Evolutionary conservation across 2,888 invertebrate species (phyloP).

Genomic region (Chamaedrilus cognettii): DNA sequence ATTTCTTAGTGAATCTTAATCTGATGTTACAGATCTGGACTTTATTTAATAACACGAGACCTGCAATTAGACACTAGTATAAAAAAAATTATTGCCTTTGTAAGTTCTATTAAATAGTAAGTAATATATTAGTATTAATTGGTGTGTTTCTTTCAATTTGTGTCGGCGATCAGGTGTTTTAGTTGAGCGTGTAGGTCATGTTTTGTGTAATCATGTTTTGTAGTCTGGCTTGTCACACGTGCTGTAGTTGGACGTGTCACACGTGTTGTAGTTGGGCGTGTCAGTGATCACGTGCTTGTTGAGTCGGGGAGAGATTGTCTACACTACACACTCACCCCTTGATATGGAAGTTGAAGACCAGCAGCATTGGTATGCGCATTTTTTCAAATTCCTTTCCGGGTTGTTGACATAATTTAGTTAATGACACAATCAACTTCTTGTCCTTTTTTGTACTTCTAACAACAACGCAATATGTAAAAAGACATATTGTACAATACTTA

Average conservation of each 20-base stretch:
- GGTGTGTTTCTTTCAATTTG: too few species aligned
- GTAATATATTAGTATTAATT: too few species aligned
- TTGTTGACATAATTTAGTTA: too few species aligned
- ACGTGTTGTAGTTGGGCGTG: slow-evolving; percentile 30
- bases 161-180: too few species aligned
- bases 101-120: background rate
- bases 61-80: background rate
- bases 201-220: too few species aligned
- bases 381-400: background rate
- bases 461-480: background rate
- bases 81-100: background rate
- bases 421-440: too few species aligned
- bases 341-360: slow-evolving; percentile 33
- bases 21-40: too few species aligned
- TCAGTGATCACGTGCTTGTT: slow-evolving; percentile 32
- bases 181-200: too few species aligned
- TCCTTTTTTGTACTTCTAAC: too few species aligned
- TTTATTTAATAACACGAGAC: background rate
- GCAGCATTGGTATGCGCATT: slow-evolving; percentile 25
- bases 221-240: too few species aligned
- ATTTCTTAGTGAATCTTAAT: background rate
- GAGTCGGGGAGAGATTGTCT: slow-evolving; percentile 30
- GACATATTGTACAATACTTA: background rate
- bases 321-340: slow-evolving; percentile 31
- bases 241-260: too few species aligned